Evolutionary conservation across 2,888 invertebrate genomes (phyloP), one percentile per base, ranked within the genome.

Genomic region (Oxystoma pomonae): DNA sequence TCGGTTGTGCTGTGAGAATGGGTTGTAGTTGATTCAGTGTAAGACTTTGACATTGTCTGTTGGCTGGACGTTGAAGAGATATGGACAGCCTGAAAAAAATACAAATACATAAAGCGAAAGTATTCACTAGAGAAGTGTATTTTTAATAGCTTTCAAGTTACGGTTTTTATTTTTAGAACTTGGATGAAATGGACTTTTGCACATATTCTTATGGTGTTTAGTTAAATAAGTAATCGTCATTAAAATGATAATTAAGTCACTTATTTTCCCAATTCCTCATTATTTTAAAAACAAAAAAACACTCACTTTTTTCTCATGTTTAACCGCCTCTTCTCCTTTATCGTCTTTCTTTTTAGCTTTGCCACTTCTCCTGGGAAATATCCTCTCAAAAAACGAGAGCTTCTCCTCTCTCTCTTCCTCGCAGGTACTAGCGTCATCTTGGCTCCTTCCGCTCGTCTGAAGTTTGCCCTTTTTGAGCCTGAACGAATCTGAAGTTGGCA

Each of bases 311-410:
- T 65, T 81, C 81, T 70, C 67, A 5, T 57, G 53, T 53, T 60
- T 61, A 17, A 57, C n/a, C 35, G 18, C 58, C 1, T 52, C 53
- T 16, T 69, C 67, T 16, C 68, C 69, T 52, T 72, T 68, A 9
- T 70, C 71, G 57, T 84, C 84, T 64, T 85, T 83, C 70, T 88
- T 86, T 65, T 87, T 87, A 76, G 89, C 89, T 74, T 89, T 89
- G 22, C 87, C 89, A 61, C 90, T 90, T 71, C 88, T 87, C 69
- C 90, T 83, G 52, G 88, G 82, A 55, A 90, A 82, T 60, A 90
- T 78, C 67, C 90, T 83, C 62, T 87, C 87, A 74, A 90, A 86
- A 76, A 87, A 86, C 67, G 84, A 82, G 76, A 85, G 82, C 78
- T 88, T 84, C 67, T 74, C 76, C 65, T 75, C 77, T 51, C 78